These are phyloP conservation scores for Polyommatus icarus DNA, from an alignment of 2,888 invertebrate genomes.

Conservation along the genomic window DNA sequence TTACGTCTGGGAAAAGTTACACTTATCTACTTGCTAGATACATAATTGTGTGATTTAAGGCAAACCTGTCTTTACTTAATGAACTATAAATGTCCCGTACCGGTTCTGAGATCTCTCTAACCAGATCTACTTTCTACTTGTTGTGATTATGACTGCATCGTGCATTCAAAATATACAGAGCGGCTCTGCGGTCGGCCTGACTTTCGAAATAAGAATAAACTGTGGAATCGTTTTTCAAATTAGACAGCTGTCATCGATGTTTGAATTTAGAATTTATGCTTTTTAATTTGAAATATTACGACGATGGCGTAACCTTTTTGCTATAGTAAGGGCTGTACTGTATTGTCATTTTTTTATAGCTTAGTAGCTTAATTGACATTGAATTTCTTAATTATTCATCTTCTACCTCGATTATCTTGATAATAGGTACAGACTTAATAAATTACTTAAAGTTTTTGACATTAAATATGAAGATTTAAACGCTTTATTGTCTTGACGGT, in stretches of 20 bases:
- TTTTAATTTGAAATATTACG: not conserved
- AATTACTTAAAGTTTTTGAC: not conserved
- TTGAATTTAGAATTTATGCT: not conserved
- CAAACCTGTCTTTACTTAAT: constrained; percentile 12
- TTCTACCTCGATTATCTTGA: no score
- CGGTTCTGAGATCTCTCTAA: constrained; percentile 34
- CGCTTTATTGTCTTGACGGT: not conserved
- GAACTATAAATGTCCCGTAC: constrained; percentile 33
- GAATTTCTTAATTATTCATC: no score
- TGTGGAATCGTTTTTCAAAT: not conserved
- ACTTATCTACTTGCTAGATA: constrained; percentile 14
- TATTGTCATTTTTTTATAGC: no score
- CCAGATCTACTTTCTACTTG: constrained; percentile 33
- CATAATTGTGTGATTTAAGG: constrained; percentile 29
- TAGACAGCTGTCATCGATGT: not conserved
- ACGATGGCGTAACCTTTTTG: no score
- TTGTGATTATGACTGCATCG: not conserved
- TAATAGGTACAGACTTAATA: not conserved
- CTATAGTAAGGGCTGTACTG: no score
- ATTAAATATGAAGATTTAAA: not conserved
- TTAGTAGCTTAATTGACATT: no score
- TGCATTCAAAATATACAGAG: constrained; percentile 1
- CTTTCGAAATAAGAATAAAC: constrained; percentile 10
- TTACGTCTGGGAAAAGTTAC: not conserved
- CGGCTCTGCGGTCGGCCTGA: not conserved